Evolutionary conservation across 2,113 vertebrate genomes (phyloP).

Genomic region (Barbus barbus): DNA sequence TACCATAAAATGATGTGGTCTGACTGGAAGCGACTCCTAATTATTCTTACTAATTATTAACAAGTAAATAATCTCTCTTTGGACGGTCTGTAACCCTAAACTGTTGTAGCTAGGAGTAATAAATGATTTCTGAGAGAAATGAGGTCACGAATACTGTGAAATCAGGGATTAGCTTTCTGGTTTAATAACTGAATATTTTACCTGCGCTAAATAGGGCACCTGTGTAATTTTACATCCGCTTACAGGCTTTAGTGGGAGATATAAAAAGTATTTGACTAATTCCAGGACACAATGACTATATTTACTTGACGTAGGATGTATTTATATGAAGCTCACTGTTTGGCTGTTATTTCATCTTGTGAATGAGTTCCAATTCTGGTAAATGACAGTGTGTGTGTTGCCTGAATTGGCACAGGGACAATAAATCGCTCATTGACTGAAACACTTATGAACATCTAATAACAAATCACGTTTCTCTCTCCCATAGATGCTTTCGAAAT

Average conservation of each 20-base stretch:
- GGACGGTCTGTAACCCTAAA: neutral
- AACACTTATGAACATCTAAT: neutral
- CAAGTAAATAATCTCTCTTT: neutral
- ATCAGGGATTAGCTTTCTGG: conserved; percentile 72
- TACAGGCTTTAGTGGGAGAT: conserved; percentile 65
- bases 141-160: conserved; percentile 75
- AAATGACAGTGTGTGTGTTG: neutral
- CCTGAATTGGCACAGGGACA: neutral
- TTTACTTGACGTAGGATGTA: conserved; percentile 61
- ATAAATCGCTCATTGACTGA: conserved; percentile 33
- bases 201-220: conserved; percentile 57
- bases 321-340: conserved; percentile 57
- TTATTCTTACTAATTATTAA: neutral
- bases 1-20: neutral
- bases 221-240: conserved; percentile 67
- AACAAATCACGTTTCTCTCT: neutral
- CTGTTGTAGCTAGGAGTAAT: conserved; percentile 6
- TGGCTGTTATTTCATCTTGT: neutral
- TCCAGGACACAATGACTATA: conserved; percentile 57
- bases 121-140: conserved; percentile 66
- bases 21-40: neutral
- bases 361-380: neutral
- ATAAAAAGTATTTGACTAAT: conserved; percentile 64
- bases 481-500: conserved; percentile 93
- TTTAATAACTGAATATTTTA: conserved; percentile 71